Base-by-base conservation (phyloP, 2,113 vertebrate species). In the Pelobates fuscus region DNA sequence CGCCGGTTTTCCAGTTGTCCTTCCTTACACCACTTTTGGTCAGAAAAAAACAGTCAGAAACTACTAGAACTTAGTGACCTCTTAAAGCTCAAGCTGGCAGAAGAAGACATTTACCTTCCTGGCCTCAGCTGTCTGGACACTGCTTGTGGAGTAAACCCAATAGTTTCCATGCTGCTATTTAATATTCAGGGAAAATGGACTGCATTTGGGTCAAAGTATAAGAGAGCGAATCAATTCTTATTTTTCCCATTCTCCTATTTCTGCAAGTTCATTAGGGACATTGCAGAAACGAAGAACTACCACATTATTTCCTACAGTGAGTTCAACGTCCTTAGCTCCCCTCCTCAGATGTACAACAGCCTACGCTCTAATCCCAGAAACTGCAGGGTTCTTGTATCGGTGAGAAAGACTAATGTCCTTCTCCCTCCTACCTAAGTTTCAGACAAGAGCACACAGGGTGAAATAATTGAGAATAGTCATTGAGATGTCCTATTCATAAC, bases 41-140 rank as follows among this genome's bases (percentile, higher is more conserved):
- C 43, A 11, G 8, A 17, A 1, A 66, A 46, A 17, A 21, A 46
- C 21, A 66, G 26, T 46, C 12, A 25, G 11, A 46, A 25, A 10
- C 26, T 46, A 4, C 63, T 43, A 46, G 63, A 66, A 25, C 41
- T 26, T 14, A 44, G 63, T 25, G 41, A 46, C 24, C 24, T 66
- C 2, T 23, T 44, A 17, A 41, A 66, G 23, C 41, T 66, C n/a
- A 8, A 66, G 24, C 20, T 66, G 21, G 37, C 20, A 1, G 46
- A 66, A 46, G 24, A 2, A 11, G 63, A 66, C 21, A 15, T 17
- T 5, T 14, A 46, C 11, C 17, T 66, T 3, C 63, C 63, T 32
- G 63, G 63, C 21, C 41, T 66, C 20, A 66, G 63, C 15, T 66
- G 46, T 15, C 63, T 46, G 27, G n/a, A n/a, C n/a, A n/a, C n/a